Percentiles rank a stretch among this genome's conserved stretches.
These are phyloP conservation scores for Harpalus rubripes DNA, from an alignment of 2,888 invertebrate species.

Conservation along the genomic window DNA sequence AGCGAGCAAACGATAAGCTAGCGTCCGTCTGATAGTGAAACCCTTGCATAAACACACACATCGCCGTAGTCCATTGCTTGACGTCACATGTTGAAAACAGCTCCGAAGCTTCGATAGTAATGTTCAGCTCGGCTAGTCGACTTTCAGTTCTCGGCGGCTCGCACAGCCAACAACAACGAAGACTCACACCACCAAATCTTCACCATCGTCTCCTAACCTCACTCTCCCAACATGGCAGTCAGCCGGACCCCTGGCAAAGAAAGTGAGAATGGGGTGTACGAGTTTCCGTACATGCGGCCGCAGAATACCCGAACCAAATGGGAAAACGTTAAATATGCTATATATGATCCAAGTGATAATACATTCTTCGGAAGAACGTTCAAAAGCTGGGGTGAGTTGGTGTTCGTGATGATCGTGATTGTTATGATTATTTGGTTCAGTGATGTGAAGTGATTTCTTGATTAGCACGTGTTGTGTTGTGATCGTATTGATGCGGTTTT, in stretches of 20 bases:
- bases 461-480: neutral
- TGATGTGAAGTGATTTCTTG: conserved; percentile 19
- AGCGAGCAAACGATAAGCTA: conserved; percentile 14
- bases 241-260: conserved; percentile 70
- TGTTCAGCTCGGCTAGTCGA: conserved; percentile 15
- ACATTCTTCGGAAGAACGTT: conserved; percentile 48
- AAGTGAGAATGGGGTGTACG: conserved; percentile 71
- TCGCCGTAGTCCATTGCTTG: conserved; percentile 18
- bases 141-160: conserved; percentile 34
- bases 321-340: conserved; percentile 69
- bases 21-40: conserved; percentile 44
- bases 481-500: neutral
- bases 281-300: conserved; percentile 72
- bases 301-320: conserved; percentile 69
- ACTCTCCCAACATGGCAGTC: neutral
- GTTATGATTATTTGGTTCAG: conserved; percentile 1
- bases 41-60: conserved; percentile 46
- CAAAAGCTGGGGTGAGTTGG: conserved; percentile 59
- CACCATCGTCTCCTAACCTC: conserved; percentile 26
- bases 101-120: conserved; percentile 38
- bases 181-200: neutral
- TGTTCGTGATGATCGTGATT: neutral
- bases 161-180: conserved; percentile 25
- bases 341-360: conserved; percentile 41
- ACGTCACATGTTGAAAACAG: conserved; percentile 44